These are phyloP conservation scores for Catharus ustulatus DNA, from an alignment of 2,797 vertebrate genomes.

Conservation along the genomic window DNA sequence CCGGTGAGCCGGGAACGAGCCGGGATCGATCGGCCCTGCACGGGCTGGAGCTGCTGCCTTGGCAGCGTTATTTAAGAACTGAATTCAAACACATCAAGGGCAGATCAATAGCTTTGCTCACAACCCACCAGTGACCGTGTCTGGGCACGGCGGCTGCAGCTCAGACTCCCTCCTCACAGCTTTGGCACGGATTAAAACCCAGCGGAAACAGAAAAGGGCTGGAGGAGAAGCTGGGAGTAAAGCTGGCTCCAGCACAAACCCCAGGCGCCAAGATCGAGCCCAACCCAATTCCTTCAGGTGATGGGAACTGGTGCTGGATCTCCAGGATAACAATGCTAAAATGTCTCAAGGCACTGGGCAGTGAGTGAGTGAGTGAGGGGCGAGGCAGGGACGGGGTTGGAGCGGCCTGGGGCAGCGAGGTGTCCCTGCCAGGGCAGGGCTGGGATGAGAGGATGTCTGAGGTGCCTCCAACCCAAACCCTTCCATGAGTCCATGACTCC, in stretches of 20 bases:
- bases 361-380: not conserved
- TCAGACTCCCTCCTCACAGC: not conserved
- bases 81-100: not conserved
- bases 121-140: not conserved
- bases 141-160: not conserved
- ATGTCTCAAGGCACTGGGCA: rapidly evolving
- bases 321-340: not conserved
- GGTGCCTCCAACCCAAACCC: too few species aligned
- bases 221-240: not conserved
- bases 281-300: not conserved
- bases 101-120: conserved; percentile 10
- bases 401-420: rapidly evolving
- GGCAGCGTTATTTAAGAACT: not conserved
- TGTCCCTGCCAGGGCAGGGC: not conserved
- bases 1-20: not conserved
- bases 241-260: not conserved
- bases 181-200: not conserved
- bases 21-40: rapidly evolving
- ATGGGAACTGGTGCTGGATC: not conserved
- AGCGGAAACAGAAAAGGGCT: rapidly evolving
- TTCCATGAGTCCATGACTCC: too few species aligned
- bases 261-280: not conserved
- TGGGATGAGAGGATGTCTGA: too few species aligned
- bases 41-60: not conserved
- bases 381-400: rapidly evolving